Evolutionary conservation across 2,888 invertebrate species (phyloP), one percentile per base, ranked within the genome.

Genomic region (Acronicta aceris): DNA sequence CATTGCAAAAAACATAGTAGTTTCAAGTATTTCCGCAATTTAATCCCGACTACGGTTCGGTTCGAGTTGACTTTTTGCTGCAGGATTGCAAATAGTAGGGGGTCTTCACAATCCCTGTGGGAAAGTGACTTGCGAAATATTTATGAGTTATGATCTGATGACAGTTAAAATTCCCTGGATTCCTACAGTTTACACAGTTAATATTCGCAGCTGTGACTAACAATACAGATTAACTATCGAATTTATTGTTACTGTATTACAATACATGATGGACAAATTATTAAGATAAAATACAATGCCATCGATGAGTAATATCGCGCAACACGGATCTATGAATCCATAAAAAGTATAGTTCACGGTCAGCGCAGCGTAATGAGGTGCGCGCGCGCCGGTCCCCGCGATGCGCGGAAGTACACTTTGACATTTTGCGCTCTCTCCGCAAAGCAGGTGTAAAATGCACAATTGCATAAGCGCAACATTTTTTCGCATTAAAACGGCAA

Each of bases 271-370:
- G 79, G 61, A 81, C 82, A 81, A 79, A 81, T 83, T 79, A 83
- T 82, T 85, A 80, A 85, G 73, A 81, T 80, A 79, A 77, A 72
- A 79, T 77, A 86, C 83, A 87, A 86, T 84, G 71, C 80, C 71
- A 64, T 76, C 71, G 81, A 84, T 84, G 84, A 87, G 85, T 88
- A 85, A 85, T 76, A 83, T 84, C 77, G 79, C 81, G 81, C 84
- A 90, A 87, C 83, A 89, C 90, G 90, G 89, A 92, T 90, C 87
- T 90, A 81, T 81, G 85, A 81, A 84, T 83, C 82, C 78, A 88
- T 86, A 90, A 91, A 93, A 90, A 89, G 81, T 87, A 90, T 89
- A 91, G 91, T 92, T 91, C 92, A 90, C 81, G 91, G 90, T 71
- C 90, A 83, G 74, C 68, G 71, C 69, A 66, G 73, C 69, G 61